Conservation (phyloP, 2,113 vertebrate species). For the Phoenicopterus ruber region DNA sequence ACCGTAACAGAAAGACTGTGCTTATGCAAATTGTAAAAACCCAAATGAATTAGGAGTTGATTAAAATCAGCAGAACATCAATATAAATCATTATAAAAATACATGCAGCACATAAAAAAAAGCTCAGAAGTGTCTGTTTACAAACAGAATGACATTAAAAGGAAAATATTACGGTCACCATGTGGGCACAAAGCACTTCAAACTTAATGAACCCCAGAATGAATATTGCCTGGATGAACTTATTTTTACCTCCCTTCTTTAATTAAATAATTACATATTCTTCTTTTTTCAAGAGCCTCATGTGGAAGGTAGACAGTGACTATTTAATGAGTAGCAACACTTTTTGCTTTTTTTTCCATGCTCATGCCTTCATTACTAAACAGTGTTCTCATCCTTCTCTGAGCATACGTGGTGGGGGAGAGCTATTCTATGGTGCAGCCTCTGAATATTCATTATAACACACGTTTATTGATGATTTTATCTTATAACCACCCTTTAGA, state of each 20-base stretch:
- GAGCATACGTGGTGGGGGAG: neutral
- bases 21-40: neutral
- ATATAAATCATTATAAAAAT: slow-evolving; percentile 12
- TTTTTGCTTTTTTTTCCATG: neutral
- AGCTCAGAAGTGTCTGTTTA: neutral
- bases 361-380: neutral
- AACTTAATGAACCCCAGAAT: slow-evolving; percentile 29
- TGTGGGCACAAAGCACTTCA: slow-evolving; percentile 15
- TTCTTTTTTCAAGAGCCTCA: neutral
- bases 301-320: neutral
- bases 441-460: neutral
- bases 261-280: slow-evolving; percentile 11
- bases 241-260: slow-evolving; percentile 19
- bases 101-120: neutral
- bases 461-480: neutral
- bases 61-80: slow-evolving; percentile 7
- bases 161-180: neutral
- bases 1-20: neutral
- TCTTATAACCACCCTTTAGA: neutral
- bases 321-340: neutral
- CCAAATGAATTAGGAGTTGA: neutral
- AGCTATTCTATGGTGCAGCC: neutral
- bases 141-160: slow-evolving; percentile 6
- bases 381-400: neutral
- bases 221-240: slow-evolving; percentile 5